Evolutionary conservation across 2,113 vertebrate species (phyloP).

Genomic region (Equus quagga): DNA sequence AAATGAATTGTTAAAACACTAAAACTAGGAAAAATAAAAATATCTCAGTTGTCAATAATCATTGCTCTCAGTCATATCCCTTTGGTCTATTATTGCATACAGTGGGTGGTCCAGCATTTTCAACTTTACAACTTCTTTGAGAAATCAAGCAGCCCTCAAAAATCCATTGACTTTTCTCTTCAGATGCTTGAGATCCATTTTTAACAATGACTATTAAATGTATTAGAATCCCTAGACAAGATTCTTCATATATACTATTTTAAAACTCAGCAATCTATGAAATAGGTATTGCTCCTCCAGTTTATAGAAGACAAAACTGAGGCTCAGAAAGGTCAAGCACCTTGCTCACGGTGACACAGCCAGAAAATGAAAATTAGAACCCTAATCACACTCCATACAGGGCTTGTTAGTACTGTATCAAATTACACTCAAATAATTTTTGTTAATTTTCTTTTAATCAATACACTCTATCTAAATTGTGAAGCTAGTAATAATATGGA

Average conservation of each 20-base stretch:
- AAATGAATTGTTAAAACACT: background rate
- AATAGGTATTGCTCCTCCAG: background rate
- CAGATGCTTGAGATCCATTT: background rate
- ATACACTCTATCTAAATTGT: background rate
- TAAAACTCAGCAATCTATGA: background rate
- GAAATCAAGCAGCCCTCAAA: background rate
- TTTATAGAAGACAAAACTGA: background rate
- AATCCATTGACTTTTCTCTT: background rate
- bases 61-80: background rate
- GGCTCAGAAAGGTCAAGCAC: background rate
- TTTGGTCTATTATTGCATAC: background rate
- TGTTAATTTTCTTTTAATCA: constrained; percentile 4
- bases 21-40: background rate
- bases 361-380: background rate
- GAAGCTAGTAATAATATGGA: background rate
- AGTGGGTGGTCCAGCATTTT: background rate
- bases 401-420: background rate
- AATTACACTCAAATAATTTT: background rate
- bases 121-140: background rate
- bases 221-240: background rate
- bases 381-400: background rate
- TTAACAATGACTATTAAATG: background rate
- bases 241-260: background rate
- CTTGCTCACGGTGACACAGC: background rate
- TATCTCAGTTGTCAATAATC: background rate